These are phyloP conservation scores for Erebia epiphron DNA, from an alignment of 2,888 invertebrate species.

Conservation along the genomic window DNA sequence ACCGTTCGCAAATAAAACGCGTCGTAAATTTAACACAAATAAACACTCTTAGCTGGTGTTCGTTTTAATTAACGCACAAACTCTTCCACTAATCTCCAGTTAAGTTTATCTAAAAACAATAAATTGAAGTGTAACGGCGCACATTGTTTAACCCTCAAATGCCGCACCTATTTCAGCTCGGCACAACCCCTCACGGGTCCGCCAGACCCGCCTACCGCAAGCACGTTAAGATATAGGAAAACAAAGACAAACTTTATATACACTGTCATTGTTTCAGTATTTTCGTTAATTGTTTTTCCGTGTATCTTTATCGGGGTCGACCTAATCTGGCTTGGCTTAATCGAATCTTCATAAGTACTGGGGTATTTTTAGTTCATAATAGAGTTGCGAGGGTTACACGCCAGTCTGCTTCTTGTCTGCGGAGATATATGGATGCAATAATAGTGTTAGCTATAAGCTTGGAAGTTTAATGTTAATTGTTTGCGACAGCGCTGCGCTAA, in stretches of 20 bases:
- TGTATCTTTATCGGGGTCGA: constrained; percentile 71
- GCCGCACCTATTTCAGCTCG: constrained; percentile 55
- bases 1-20: constrained; percentile 34
- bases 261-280: constrained; percentile 74
- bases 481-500: constrained; percentile 38
- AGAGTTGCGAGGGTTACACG: constrained; percentile 52
- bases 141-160: constrained; percentile 67
- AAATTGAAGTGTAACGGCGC: constrained; percentile 68
- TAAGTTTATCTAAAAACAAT: constrained; percentile 76
- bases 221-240: constrained; percentile 68
- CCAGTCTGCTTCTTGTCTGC: constrained; percentile 62
- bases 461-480: constrained; percentile 49
- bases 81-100: constrained; percentile 62
- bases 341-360: constrained; percentile 73
- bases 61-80: constrained; percentile 43
- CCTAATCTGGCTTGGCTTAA: constrained; percentile 69
- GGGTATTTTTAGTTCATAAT: constrained; percentile 48
- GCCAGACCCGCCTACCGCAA: constrained; percentile 66
- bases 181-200: constrained; percentile 53
- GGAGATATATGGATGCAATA: constrained; percentile 66
- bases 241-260: constrained; percentile 75
- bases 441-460: constrained; percentile 49
- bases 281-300: constrained; percentile 80
- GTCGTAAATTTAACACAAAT: constrained; percentile 36
- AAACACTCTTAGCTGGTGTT: constrained; percentile 34